Conservation (phyloP, 1,140 invertebrate genomes). For the Sipha flava region DNA sequence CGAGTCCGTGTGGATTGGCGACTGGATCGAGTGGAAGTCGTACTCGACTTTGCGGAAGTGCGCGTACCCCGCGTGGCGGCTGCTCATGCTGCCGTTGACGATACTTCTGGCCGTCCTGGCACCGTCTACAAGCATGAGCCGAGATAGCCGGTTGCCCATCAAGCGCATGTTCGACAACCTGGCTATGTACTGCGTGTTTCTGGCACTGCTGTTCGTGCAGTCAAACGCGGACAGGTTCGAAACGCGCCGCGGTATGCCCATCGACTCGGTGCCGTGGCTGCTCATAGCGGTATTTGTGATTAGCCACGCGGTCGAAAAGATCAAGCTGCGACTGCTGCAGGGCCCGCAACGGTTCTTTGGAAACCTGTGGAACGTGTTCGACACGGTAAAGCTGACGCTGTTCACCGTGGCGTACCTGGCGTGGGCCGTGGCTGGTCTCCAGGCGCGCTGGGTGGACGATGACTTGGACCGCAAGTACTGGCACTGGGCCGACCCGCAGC, state of each 20-base stretch:
- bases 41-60: slow-evolving; percentile 43
- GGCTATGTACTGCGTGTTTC: slow-evolving; percentile 55
- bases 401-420: slow-evolving; percentile 46
- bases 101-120: slow-evolving; percentile 45
- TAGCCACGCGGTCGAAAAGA: slow-evolving; percentile 42
- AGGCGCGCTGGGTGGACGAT: slow-evolving; percentile 48
- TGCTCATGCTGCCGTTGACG: slow-evolving; percentile 47
- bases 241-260: slow-evolving; percentile 45
- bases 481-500: slow-evolving; percentile 59
- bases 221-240: slow-evolving; percentile 49
- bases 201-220: slow-evolving; percentile 51
- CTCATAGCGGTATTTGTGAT: slow-evolving; percentile 50
- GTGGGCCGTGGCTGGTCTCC: slow-evolving; percentile 47
- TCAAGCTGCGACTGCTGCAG: slow-evolving; percentile 52
- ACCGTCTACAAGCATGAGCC: slow-evolving; percentile 43
- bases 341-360: slow-evolving; percentile 62
- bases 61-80: slow-evolving; percentile 42
- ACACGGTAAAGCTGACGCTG: slow-evolving; percentile 57
- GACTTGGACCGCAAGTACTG: slow-evolving; percentile 54
- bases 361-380: slow-evolving; percentile 64
- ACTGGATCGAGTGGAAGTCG: slow-evolving; percentile 50
- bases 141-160: slow-evolving; percentile 47
- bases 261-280: slow-evolving; percentile 55
- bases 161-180: slow-evolving; percentile 53
- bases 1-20: slow-evolving; percentile 48